phyloP scores from a whole-genome alignment of 2,888 invertebrate species.

The Limnephilus rhombicus region DNA sequence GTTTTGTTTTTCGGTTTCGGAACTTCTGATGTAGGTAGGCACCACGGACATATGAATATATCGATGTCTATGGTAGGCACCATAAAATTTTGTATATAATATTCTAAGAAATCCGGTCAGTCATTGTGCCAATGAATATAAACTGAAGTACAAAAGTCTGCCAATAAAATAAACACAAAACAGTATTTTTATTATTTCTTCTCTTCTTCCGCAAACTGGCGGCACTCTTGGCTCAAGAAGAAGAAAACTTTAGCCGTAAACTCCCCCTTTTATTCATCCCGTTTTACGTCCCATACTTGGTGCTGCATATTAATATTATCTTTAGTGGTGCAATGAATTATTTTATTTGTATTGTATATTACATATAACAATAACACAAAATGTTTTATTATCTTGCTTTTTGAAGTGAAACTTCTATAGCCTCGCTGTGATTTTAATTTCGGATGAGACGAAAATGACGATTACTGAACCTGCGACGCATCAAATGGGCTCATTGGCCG shows the following conservation, averaged over 20 bases:
- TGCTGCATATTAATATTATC: background rate
- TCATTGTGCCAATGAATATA: background rate
- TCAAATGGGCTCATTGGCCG: no score
- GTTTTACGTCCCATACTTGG: background rate
- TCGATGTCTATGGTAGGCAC: no score
- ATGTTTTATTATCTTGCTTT: no score
- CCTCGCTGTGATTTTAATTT: no score
- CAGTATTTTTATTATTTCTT: background rate
- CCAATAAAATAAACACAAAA: background rate
- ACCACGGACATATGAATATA: no score
- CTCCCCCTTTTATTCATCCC: background rate
- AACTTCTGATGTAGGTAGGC: no score
- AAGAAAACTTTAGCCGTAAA: constrained; percentile 10
- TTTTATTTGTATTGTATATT: background rate
- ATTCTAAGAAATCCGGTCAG: background rate
- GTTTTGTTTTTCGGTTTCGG: background rate
- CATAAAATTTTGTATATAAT: background rate
- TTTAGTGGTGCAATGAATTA: background rate
- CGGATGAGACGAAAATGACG: no score
- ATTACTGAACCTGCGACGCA: no score
- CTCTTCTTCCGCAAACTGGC: background rate
- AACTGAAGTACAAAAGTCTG: background rate
- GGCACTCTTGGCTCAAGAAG: constrained; percentile 1
- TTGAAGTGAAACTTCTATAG: no score
- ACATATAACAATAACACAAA: no score